Evolutionary conservation across 2,888 invertebrate species (phyloP).

Genomic region (Antheraea yamamai): DNA sequence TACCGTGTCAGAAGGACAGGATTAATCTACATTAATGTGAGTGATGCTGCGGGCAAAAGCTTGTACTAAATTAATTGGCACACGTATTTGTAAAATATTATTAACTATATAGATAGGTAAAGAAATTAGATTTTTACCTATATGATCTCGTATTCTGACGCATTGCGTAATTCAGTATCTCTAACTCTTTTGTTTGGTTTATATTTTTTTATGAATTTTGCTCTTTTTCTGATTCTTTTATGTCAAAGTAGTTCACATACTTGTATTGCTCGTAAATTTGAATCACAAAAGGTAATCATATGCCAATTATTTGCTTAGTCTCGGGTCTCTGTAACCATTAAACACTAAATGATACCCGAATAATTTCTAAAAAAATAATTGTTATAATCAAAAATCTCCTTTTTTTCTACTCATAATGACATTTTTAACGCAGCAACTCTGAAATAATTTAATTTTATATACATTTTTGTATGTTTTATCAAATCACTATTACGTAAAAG

Average conservation of each 20-base stretch:
- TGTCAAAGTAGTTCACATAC: no score
- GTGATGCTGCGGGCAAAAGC: no score
- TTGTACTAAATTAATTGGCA: background rate
- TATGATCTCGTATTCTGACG: background rate
- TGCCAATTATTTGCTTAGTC: no score
- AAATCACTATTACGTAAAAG: slow-evolving; percentile 73
- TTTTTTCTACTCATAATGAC: background rate
- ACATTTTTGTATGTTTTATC: slow-evolving; percentile 52
- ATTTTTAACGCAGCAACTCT: background rate
- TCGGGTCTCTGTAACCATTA: no score
- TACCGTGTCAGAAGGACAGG: no score
- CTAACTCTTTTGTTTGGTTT: background rate
- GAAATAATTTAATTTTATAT: background rate
- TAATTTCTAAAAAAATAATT: background rate
- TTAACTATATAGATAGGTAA: background rate
- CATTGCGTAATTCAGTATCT: background rate
- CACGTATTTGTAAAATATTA: background rate
- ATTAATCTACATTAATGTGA: no score
- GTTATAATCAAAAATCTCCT: background rate
- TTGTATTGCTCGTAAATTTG: no score
- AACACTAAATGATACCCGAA: no score
- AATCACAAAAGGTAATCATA: no score
- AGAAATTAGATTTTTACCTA: background rate
- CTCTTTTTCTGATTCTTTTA: background rate
- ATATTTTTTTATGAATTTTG: background rate